phyloP scores from a whole-genome alignment of 2,797 vertebrate genomes.

The Salmo trutta region DNA sequence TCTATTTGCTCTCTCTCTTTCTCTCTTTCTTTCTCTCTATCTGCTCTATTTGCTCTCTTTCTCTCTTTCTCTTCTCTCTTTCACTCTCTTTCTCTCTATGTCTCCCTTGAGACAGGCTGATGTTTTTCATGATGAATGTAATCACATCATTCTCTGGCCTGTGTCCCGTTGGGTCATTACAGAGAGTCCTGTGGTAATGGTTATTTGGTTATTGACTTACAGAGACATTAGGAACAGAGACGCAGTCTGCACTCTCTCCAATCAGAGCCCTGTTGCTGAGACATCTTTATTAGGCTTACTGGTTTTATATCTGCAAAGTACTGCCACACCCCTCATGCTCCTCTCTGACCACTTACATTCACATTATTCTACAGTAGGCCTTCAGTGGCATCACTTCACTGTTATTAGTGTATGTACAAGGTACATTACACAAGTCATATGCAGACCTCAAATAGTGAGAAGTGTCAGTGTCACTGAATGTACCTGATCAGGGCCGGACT shows the following conservation, averaged over 20 bases:
- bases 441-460: too few species aligned
- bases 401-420: not conserved
- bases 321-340: conserved; percentile 8
- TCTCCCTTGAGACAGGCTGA: conserved; percentile 4
- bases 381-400: not conserved
- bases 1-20: too few species aligned
- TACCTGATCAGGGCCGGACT: too few species aligned
- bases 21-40: too few species aligned
- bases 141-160: conserved; percentile 24
- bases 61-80: too few species aligned
- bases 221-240: conserved; percentile 29
- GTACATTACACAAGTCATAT: not conserved
- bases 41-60: too few species aligned
- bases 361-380: too few species aligned
- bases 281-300: conserved; percentile 31
- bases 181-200: conserved; percentile 30
- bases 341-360: not conserved
- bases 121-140: conserved; percentile 30
- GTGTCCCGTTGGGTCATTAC: conserved; percentile 36
- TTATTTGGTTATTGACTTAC: conserved; percentile 28
- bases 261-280: conserved; percentile 37
- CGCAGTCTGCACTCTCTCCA: conserved; percentile 17
- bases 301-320: conserved; percentile 45
- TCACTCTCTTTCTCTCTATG: not conserved
- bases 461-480: too few species aligned